Base-by-base conservation (phyloP, 2,797 vertebrate species). In the Argya squamiceps region DNA sequence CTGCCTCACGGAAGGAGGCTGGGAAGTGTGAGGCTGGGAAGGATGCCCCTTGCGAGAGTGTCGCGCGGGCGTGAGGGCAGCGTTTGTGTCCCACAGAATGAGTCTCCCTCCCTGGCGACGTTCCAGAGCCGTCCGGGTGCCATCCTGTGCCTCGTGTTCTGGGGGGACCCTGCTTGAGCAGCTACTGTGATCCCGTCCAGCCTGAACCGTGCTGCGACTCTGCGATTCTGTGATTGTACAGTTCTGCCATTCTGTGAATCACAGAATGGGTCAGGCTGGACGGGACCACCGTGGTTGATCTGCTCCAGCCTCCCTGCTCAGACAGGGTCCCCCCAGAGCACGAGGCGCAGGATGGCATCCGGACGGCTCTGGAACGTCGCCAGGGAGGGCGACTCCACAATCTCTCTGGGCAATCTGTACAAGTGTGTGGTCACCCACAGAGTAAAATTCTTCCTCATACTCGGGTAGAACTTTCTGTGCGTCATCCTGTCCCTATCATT, bases 31-130 rank as follows among this genome's bases (percentile, higher is more conserved):
- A 21, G 1, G 16, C 3, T 21, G 15, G 22, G 26, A 3, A 18
- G 22, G 26, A 3, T 9, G 34, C 10, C 1, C 20, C 2, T 1
- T 2, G 23, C 22, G 8, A 26, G 3, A 3, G 11, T 4, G 47
- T 11, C 27, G 5, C 6, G 32, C 0, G 4, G 13, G 16, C 3
- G 2, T 0, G 18, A 10, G 75, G 29, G 30, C 65, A 3, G 46
- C 4, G 6, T 6, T 27, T 14, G 11, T 27, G 65, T 32, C 41
- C 10, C 47, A 2, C 26, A 15, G 47, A 3, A 14, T 26, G 15
- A 2, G 34, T 11, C 2, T 22, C 30, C 20, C 6, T 36, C 26
- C 3, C 16, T 6, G 64, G 14, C 5, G 14, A 4, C 9, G 3
- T 5, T 55, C 21, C 24, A 12, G 64, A 47, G 19, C 21, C 3